Conservation (phyloP, 2,113 vertebrate species). For the Phyllopteryx taeniolatus region DNA sequence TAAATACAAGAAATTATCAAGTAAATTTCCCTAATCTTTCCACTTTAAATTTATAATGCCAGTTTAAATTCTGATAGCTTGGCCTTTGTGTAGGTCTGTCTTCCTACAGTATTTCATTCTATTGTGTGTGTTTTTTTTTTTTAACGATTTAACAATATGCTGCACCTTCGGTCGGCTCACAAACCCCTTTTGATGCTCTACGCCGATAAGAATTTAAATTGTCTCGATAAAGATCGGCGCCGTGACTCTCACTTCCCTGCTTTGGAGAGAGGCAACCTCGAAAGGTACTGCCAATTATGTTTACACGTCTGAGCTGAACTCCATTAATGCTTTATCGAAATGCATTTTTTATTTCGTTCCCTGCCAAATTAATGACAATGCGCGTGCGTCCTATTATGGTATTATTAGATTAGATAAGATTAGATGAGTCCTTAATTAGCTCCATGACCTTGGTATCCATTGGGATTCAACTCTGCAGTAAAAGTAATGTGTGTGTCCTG, state of each 20-base stretch:
- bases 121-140: neutral
- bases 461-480: neutral
- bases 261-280: neutral
- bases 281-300: neutral
- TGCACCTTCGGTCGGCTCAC: neutral
- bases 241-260: neutral
- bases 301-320: constrained; percentile 3
- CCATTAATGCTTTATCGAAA: constrained; percentile 5
- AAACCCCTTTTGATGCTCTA: neutral
- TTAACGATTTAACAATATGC: neutral
- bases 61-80: neutral
- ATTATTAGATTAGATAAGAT: constrained; percentile 5
- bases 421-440: constrained; percentile 1
- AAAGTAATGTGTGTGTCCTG: neutral
- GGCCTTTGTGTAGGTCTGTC: neutral
- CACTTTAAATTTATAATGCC: neutral
- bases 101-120: neutral
- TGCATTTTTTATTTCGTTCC: neutral
- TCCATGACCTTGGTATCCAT: neutral
- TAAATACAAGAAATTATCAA: too few species aligned
- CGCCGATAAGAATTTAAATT: neutral
- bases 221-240: neutral
- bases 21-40: too few species aligned
- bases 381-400: neutral
- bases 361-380: constrained; percentile 1